Conservation (phyloP, 2,797 vertebrate species). For the Rachycentron canadum region DNA sequence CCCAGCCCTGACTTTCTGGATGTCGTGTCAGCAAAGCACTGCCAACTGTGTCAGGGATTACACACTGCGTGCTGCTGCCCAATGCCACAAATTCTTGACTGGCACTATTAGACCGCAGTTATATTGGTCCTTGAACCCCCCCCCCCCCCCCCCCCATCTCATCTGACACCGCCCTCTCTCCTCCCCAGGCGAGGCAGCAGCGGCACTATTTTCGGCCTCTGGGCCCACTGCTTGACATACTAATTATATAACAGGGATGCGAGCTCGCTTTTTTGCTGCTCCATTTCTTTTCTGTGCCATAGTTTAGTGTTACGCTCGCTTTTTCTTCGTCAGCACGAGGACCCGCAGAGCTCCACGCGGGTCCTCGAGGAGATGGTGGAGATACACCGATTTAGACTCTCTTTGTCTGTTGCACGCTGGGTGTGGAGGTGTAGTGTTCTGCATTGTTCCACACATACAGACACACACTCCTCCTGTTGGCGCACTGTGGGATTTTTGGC, state of each 20-base stretch:
- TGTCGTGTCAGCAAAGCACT: slow-evolving; percentile 74
- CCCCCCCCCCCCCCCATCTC: slow-evolving; percentile 20
- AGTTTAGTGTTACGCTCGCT: slow-evolving; percentile 66
- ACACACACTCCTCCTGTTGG: neutral
- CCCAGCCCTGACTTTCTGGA: slow-evolving; percentile 55
- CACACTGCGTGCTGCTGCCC: slow-evolving; percentile 49
- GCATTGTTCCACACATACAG: neutral
- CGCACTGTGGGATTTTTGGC: neutral
- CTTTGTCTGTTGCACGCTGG: neutral
- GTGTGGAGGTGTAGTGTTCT: neutral
- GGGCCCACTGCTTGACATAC: slow-evolving; percentile 72
- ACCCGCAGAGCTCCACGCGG: slow-evolving; percentile 28
- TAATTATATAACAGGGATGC: slow-evolving; percentile 78
- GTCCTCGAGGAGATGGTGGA: slow-evolving; percentile 30
- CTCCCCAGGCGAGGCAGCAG: slow-evolving; percentile 50
- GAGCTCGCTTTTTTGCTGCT: slow-evolving; percentile 73
- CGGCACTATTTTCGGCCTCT: slow-evolving; percentile 74
- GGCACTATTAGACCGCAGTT: slow-evolving; percentile 62
- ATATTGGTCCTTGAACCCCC: slow-evolving; percentile 49
- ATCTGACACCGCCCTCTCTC: slow-evolving; percentile 43
- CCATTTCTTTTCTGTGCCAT: slow-evolving; percentile 80
- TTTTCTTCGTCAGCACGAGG: slow-evolving; percentile 49
- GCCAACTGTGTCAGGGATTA: slow-evolving; percentile 77
- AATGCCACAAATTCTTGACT: slow-evolving; percentile 63
- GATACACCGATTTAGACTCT: slow-evolving; percentile 10